Base-by-base conservation (phyloP, 2,113 vertebrate species). In the Brachyhypopomus occidentalis region DNA sequence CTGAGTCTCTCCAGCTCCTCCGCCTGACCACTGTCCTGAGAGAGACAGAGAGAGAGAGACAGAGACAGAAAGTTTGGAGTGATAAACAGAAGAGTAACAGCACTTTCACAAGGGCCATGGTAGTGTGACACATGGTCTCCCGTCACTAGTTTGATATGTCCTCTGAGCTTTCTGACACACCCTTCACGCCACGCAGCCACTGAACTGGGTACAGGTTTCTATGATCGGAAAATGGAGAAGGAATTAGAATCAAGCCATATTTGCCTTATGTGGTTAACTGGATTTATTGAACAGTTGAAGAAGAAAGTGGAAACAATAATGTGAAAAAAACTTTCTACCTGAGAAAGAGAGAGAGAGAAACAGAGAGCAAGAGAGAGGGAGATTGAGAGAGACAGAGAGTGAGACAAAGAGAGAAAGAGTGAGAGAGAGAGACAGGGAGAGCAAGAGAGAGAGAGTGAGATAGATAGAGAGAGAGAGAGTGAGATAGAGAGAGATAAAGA, bases 1-100 rank as follows among this genome's bases (percentile, higher is more conserved):
- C 91, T 86, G 60, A 93, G 88, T 0, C 52, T 79, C 60, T 87
- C 80, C 38, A 91, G 66, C 2, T 85, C 89, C 83, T 88, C 84
- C 27, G 84, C 84, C 36, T 87, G 56, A 48, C 63, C 45, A 60
- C 73, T 79, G 52, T 88, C 80, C 77, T 77, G 62, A 63, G 23
- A 22, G 23, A 76, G 36, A 75, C 2, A 62, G 23, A 79, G 36
- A 9, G 41, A 27, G 58, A 78, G 52, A 52, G 0, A 84, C 5
- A 48, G 20, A 11, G 22, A 70, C 20, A 30, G 6, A 45, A 11
- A 36, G 69, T n/a, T n/a, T n/a, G n/a, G n/a, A n/a, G n/a, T n/a
- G n/a, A n/a, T n/a, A 64, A 11, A 58, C 22, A 75, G 38, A 48
- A 14, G 30, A 30, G 58, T 3, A 36, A 41, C 30, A 62, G n/a